Base-by-base conservation (phyloP, 2,113 vertebrate genomes). In the Trinectes maculatus region DNA sequence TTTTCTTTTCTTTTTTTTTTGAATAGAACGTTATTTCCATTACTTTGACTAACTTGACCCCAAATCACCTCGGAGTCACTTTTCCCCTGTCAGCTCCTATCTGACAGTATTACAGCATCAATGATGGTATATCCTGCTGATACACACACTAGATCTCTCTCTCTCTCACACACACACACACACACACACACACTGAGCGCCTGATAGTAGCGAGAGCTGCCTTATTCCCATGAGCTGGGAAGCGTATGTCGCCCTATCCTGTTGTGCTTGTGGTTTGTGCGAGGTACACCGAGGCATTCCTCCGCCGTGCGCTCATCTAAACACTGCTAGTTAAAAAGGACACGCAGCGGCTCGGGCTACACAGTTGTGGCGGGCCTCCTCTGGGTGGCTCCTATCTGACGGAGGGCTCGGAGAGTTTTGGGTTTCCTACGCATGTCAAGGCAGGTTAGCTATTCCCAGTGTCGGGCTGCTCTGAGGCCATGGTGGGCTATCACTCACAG, bases 391-490 rank as follows among this genome's bases (percentile, higher is more conserved):
- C 79, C 83, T 83, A 83, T 92, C 89, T 88, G 82, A 87, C 82
- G 48, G 63, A 71, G 82, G 78, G 82, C 86, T 61, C 77, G 18
- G 51, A 71, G 73, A 55, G 87, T 82, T 56, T 93, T 86, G 79
- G 80, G 91, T 92, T 94, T 92, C 91, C 84, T 90, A 89, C 72
- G 81, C 85, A 91, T 84, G 92, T 93, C 93, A 91, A 91, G 91
- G 91, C 91, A 84, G 79, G 88, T 93, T 92, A 94, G 80, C 54
- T 54, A 82, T 80, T 88, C 69, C 82, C 76, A 25, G 74, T 13
- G 62, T 77, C 47, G 71, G 77, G 59, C 65, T 40, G 77, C 78
- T 86, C 76, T 10, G 70, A 77, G 88, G 75, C 82, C 87, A 72
- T 73, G 89, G 89, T 91, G 90, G 90, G 87, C 90, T 85, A 86